phyloP scores from a whole-genome alignment of 2,113 vertebrate species.

The Microcebus lehilahytsara region DNA sequence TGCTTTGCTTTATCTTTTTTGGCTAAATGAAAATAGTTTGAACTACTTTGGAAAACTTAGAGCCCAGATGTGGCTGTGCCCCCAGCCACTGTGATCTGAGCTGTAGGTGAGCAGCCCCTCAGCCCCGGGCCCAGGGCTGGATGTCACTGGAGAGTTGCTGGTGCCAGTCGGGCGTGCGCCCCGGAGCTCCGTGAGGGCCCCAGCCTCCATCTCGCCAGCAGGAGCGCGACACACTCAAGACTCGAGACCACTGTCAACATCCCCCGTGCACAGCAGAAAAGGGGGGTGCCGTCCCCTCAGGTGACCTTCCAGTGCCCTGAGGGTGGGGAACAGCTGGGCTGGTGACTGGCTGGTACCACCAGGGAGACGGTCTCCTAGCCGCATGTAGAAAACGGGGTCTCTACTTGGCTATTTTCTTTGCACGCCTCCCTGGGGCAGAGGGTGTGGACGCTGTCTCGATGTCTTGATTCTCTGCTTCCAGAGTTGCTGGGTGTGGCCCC shows the following conservation, averaged over 20 bases:
- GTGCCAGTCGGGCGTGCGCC: background rate
- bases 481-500: conserved; percentile 32
- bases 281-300: fast-evolving
- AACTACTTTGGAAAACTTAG: background rate
- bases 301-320: background rate
- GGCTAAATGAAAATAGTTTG: conserved; percentile 18
- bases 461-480: background rate
- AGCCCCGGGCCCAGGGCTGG: background rate
- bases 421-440: background rate
- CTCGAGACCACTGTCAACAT: background rate
- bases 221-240: fast-evolving
- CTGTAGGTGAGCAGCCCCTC: background rate
- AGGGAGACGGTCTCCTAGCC: background rate
- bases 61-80: background rate
- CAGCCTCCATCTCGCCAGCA: fast-evolving
- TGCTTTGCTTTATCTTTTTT: background rate
- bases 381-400: background rate
- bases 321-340: background rate
- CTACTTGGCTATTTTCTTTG: background rate
- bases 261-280: fast-evolving
- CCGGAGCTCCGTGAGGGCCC: fast-evolving
- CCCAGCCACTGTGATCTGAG: background rate
- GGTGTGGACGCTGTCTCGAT: background rate
- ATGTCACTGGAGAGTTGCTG: background rate
- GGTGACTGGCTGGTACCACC: background rate